A percentile compares a stretch with the other conserved stretches of the same genome.
Conservation (phyloP, 2,888 invertebrate genomes). For the Caenorhabditis imperialis region DNA sequence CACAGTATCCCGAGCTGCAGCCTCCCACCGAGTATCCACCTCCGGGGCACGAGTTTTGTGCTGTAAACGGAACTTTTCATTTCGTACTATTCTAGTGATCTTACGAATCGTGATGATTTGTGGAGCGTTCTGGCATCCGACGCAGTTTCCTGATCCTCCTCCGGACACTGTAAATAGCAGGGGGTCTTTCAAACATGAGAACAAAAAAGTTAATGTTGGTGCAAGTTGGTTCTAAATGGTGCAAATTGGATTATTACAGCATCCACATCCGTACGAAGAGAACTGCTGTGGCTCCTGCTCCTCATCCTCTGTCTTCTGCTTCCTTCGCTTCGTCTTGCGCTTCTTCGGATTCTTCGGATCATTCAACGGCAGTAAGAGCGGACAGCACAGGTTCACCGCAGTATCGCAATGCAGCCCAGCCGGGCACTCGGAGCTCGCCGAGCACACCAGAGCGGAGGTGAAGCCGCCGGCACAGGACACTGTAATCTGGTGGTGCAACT, state of each 20-base stretch:
- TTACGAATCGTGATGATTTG: constrained; percentile 70
- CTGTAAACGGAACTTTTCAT: too few relatives aligned
- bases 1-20: constrained; percentile 70
- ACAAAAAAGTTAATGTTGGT: too few relatives aligned
- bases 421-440: constrained; percentile 67
- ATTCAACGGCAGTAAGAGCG: constrained; percentile 71
- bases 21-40: constrained; percentile 70
- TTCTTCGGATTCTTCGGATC: constrained; percentile 61
- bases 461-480: constrained; percentile 72
- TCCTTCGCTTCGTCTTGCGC: constrained; percentile 28
- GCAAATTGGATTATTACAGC: constrained; percentile 28
- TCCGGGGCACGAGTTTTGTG: constrained; percentile 67
- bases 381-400: constrained; percentile 71
- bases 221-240: neutral
- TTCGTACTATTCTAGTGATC: too few relatives aligned
- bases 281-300: constrained; percentile 10
- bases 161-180: constrained; percentile 47
- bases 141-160: constrained; percentile 56
- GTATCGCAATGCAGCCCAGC: constrained; percentile 74
- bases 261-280: constrained; percentile 40
- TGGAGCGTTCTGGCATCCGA: constrained; percentile 65
- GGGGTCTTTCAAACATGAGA: neutral
- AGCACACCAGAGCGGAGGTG: constrained; percentile 65
- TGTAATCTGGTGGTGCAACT: constrained; percentile 25
- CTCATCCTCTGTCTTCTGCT: constrained; percentile 30